A percentile compares a stretch with the other conserved stretches of the same genome.
These are phyloP conservation scores for Zaprionus kolodkinae DNA, from an alignment of 1,140 invertebrate genomes.

Conservation along the genomic window DNA sequence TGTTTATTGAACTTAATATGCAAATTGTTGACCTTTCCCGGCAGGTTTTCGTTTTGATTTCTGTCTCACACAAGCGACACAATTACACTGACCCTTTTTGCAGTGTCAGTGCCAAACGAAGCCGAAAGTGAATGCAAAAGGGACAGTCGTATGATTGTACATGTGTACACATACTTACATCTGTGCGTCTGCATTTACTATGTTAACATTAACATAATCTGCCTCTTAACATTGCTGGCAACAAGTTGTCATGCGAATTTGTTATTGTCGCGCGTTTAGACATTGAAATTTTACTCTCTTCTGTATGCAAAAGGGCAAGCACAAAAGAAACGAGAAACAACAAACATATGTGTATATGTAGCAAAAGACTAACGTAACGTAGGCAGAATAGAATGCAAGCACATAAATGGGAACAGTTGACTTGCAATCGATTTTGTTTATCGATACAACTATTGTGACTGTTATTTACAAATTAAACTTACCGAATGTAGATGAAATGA, in stretches of 20 bases:
- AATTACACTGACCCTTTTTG: slow-evolving; percentile 26
- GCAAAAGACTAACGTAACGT: slow-evolving; percentile 15
- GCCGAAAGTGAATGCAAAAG: slow-evolving; percentile 37
- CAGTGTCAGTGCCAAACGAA: slow-evolving; percentile 1
- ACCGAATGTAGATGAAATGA: slow-evolving; percentile 25
- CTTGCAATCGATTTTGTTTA: neutral
- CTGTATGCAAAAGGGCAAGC: slow-evolving; percentile 17
- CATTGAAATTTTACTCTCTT: slow-evolving; percentile 45
- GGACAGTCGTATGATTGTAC: neutral
- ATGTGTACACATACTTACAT: neutral
- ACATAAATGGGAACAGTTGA: neutral
- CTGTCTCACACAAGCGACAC: slow-evolving; percentile 15
- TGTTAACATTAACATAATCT: slow-evolving; percentile 7
- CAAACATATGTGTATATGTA: neutral
- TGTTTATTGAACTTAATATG: slow-evolving; percentile 58
- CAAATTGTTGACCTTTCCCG: slow-evolving; percentile 17
- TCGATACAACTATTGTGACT: no score
- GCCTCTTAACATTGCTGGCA: slow-evolving; percentile 20
- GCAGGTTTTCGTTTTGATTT: slow-evolving; percentile 3
- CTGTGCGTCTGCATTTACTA: no score
- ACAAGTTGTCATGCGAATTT: slow-evolving; percentile 16
- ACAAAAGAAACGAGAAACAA: slow-evolving; percentile 13
- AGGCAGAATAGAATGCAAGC: neutral
- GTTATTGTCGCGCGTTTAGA: slow-evolving; percentile 14
- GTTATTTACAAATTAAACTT: slow-evolving; percentile 26